A percentile compares a stretch with the other conserved stretches of the same genome.
Conservation (phyloP, 2,797 vertebrate genomes). For the Paguma larvata region DNA sequence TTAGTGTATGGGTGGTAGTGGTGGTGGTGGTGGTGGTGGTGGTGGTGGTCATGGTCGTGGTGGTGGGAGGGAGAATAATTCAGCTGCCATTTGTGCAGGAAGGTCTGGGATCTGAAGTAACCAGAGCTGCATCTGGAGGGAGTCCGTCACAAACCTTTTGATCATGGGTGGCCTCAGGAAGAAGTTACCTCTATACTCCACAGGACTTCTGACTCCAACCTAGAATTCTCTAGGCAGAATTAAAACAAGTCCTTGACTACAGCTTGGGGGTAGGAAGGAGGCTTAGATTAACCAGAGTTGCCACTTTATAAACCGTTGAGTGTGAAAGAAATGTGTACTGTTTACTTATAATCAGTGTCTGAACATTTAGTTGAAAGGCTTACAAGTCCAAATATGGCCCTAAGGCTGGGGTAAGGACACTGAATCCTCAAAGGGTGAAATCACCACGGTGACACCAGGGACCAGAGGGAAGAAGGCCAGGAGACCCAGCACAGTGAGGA, state of each 20-base stretch:
- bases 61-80: no score
- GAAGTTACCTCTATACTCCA: neutral
- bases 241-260: neutral
- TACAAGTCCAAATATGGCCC: no score
- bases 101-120: neutral
- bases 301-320: neutral
- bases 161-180: neutral
- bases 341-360: neutral
- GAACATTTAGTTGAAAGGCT: slow-evolving; percentile 2
- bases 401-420: no score
- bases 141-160: neutral
- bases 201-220: neutral
- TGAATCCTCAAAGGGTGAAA: no score
- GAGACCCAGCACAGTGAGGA: no score
- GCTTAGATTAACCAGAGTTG: neutral
- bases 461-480: no score
- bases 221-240: neutral
- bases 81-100: neutral
- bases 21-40: neutral
- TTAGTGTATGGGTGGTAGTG: neutral
- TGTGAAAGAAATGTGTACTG: neutral
- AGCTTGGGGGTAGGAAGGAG: neutral
- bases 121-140: neutral
- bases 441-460: no score
- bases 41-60: fast-evolving